Evolutionary conservation across 2,113 vertebrate species (phyloP), one percentile per base, ranked within the genome.

Genomic region (Dicentrarchus labrax): DNA sequence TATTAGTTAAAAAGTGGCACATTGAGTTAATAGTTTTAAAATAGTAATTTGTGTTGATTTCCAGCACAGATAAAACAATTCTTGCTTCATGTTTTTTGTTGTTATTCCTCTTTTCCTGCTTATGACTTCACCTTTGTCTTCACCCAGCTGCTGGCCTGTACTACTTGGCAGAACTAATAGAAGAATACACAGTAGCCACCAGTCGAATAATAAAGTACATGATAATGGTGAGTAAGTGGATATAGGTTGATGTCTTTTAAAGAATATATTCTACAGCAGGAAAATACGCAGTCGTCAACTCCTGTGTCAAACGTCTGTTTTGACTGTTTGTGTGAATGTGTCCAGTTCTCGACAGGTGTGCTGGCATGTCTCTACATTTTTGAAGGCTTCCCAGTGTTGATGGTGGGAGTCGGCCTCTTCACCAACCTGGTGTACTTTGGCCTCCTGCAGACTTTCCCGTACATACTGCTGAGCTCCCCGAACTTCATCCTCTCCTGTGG

Each of bases 121-220:
- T 53, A 39, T 77, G 10, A 6, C 13, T 3, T 17, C 11, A 41
- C 68, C 13, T 76, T 48, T 75, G 7, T 79, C 16, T 24, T 7
- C 72, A 13, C 6, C 0, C 93, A 99, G 98, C 98, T 41, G 98
- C 98, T 0, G 98, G 97, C 69, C 95, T 99, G 2, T 99, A 99
- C 92, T 99, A 99, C 92, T 62, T 99, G 94, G 98, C 98, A 3
- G 98, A 99, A 92, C 89, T 99, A 80, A 99, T 99, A 76, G 98
- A 99, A 91, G 98, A 99, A 89, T 99, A 98, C 93, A 98, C 98
- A 0, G 96, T 99, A 2, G 96, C 96, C 75, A 98, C 98, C 76
- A 97, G 97, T 91, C 96, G 97, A 82, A 97, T 99, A 81, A 98
- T 99, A 92, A 99, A 99, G 47, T 99, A 99, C 93, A 98, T 98